Conservation (phyloP, 2,888 invertebrate genomes). For the Hypercompe scribonia region DNA sequence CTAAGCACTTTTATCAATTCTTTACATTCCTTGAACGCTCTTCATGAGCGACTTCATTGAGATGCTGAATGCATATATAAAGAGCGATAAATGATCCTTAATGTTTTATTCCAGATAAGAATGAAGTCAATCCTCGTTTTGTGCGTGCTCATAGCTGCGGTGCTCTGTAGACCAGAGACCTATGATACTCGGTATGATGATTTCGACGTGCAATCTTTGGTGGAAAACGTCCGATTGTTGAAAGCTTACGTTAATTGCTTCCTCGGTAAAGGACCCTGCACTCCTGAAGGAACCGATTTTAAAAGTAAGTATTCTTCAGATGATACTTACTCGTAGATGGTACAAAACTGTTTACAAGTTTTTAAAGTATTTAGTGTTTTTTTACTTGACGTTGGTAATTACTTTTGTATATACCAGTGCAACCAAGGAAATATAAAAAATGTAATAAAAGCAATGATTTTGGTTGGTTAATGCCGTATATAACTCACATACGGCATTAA, state of each 20-base stretch:
- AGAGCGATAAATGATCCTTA: background rate
- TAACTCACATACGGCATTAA: no score
- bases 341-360: background rate
- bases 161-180: conserved; percentile 71
- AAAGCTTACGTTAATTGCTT: conserved; percentile 90
- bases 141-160: conserved; percentile 61
- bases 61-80: background rate
- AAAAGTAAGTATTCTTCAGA: conserved; percentile 86
- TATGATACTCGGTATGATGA: conserved; percentile 90
- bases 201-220: conserved; percentile 89
- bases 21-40: background rate
- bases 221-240: conserved; percentile 88
- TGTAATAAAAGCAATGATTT: no score
- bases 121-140: conserved; percentile 66
- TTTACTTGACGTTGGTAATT: background rate
- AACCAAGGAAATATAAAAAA: background rate
- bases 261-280: conserved; percentile 88
- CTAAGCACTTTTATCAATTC: background rate
- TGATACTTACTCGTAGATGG: background rate
- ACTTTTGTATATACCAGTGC: background rate
- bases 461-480: no score
- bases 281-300: conserved; percentile 89
- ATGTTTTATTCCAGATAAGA: conserved; percentile 33
- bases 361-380: background rate
- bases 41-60: background rate